phyloP scores from a whole-genome alignment of 1,140 invertebrate genomes.

The Idris sp. region DNA sequence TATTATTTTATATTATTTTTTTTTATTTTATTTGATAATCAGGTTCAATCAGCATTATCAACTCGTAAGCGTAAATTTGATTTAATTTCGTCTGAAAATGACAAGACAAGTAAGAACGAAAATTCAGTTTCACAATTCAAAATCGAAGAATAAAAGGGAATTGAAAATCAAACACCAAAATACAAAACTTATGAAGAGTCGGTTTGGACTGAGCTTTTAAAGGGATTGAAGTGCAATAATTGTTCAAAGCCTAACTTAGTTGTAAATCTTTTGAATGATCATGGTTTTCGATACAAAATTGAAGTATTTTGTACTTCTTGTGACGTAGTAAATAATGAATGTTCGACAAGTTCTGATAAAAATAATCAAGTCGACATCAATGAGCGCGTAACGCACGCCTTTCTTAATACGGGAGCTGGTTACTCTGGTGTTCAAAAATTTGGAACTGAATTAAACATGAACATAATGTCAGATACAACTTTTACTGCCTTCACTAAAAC shows the following conservation, averaged over 20 bases:
- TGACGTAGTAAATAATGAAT: constrained; percentile 9
- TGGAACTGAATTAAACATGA: too few species aligned
- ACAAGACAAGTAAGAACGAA: constrained; percentile 1
- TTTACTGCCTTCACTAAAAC: too few species aligned
- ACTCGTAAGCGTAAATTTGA: constrained; percentile 12
- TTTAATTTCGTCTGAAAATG: constrained; percentile 4
- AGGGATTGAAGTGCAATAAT: constrained; percentile 7
- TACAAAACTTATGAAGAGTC: constrained; percentile 12
- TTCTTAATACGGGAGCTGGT: constrained; percentile 9
- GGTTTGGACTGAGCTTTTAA: constrained; percentile 4
- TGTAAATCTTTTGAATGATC: constrained; percentile 2
- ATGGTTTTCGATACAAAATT: constrained; percentile 8
- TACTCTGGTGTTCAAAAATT: constrained; percentile 2
- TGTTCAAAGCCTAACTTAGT: constrained; percentile 6
- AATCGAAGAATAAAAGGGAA: too few species aligned
- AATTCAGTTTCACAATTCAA: not conserved
- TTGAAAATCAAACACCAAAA: not conserved
- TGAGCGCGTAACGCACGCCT: not conserved
- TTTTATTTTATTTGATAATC: constrained; percentile 12
- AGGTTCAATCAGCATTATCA: not conserved
- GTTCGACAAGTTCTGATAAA: constrained; percentile 5
- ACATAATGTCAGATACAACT: too few species aligned
- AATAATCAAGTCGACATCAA: too few species aligned
- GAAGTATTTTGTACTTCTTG: constrained; percentile 15
- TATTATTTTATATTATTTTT: constrained; percentile 11